Conservation (phyloP, 37 sponge, comb jelly and placozoan species). For the Beroe ovata region DNA sequence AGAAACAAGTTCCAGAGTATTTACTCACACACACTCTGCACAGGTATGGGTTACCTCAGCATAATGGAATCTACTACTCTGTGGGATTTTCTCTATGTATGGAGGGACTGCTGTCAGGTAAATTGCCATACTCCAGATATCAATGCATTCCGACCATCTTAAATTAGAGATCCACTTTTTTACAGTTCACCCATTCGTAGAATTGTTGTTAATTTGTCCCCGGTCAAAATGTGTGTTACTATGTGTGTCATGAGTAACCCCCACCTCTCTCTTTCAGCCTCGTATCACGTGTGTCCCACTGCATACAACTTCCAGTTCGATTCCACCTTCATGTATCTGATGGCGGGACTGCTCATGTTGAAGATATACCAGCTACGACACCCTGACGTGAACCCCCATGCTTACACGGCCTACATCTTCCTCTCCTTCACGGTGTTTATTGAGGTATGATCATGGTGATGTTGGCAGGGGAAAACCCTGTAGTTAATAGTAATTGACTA, state of each 20-base stretch:
- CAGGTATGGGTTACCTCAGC: slow-evolving; percentile 75
- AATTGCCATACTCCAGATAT: no score
- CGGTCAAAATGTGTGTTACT: no score
- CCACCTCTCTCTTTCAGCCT: not conserved
- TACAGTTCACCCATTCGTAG: no score
- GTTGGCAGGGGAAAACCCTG: no score
- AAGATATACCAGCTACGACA: slow-evolving; percentile 76
- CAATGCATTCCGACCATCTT: not conserved
- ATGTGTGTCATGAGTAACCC: no score
- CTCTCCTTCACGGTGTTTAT: slow-evolving; percentile 72
- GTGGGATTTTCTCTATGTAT: slow-evolving; percentile 65
- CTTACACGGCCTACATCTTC: slow-evolving; percentile 71
- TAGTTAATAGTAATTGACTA: no score
- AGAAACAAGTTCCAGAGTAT: no score
- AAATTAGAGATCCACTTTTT: not conserved
- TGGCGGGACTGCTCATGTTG: slow-evolving; percentile 75
- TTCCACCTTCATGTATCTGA: slow-evolving; percentile 83
- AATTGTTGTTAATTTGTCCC: no score
- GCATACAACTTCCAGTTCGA: slow-evolving; percentile 89
- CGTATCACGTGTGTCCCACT: slow-evolving; percentile 88
- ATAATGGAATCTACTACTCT: slow-evolving; percentile 85
- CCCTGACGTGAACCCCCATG: slow-evolving; percentile 76
- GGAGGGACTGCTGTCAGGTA: slow-evolving; percentile 52
- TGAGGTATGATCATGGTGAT: no score
- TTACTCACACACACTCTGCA: no score